phyloP scores from a whole-genome alignment of 2,797 vertebrate genomes.

The Sebastes glaucus region DNA sequence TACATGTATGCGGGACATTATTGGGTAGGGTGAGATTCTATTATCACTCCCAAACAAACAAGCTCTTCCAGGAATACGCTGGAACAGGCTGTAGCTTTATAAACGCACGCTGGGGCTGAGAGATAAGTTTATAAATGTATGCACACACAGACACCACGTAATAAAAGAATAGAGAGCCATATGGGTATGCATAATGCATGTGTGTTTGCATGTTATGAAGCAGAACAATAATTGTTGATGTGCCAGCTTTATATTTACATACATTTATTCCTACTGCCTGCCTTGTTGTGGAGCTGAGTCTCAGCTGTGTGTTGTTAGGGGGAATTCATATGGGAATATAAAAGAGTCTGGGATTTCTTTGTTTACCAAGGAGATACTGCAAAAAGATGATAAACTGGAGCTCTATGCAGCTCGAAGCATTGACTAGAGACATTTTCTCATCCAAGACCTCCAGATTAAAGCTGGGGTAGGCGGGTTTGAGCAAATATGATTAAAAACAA shows the following conservation, averaged over 20 bases:
- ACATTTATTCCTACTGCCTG: background rate
- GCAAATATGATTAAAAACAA: no score
- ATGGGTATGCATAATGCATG: background rate
- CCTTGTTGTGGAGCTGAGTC: background rate
- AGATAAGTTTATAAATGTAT: constrained; percentile 38
- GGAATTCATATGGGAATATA: background rate
- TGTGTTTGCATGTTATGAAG: background rate
- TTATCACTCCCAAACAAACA: constrained; percentile 62
- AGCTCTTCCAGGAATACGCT: constrained; percentile 54
- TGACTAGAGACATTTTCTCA: background rate
- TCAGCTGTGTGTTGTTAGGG: background rate
- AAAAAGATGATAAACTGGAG: background rate
- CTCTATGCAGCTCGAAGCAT: background rate
- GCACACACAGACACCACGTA: background rate
- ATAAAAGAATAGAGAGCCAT: background rate
- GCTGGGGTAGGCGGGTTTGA: no score
- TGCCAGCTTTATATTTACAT: background rate
- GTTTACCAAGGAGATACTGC: background rate
- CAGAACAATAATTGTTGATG: background rate
- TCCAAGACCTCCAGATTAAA: background rate
- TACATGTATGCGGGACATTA: constrained; percentile 23
- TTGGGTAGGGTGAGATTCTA: constrained; percentile 13
- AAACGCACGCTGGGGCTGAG: constrained; percentile 27
- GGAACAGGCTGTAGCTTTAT: constrained; percentile 45
- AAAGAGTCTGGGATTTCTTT: background rate